phyloP scores from a whole-genome alignment of 2,113 vertebrate genomes.

The Takifugu bimaculatus region DNA sequence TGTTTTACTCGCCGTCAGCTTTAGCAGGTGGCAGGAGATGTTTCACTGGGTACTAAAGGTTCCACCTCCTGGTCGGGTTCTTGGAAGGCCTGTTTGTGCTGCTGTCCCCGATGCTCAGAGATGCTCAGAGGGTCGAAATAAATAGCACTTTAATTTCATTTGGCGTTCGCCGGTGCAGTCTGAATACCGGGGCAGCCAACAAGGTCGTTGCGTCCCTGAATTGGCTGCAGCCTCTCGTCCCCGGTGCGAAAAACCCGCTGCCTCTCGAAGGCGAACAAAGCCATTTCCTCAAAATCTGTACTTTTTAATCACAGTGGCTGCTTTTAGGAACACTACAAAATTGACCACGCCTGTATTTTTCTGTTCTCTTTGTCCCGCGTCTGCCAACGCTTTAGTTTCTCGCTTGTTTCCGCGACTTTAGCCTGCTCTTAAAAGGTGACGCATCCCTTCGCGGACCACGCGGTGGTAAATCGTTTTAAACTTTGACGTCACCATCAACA shows the following conservation, averaged over 20 bases:
- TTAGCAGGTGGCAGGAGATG: neutral
- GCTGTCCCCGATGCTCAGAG: conserved; percentile 1
- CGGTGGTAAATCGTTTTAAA: no score
- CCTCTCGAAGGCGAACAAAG: no score
- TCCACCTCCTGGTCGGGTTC: conserved; percentile 10
- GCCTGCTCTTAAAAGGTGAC: neutral
- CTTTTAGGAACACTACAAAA: no score
- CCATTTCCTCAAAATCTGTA: no score
- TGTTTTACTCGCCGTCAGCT: conserved; percentile 31
- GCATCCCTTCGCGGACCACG: no score
- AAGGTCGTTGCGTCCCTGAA: neutral
- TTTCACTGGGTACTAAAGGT: no score
- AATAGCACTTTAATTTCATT: conserved; percentile 67
- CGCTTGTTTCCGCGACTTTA: no score
- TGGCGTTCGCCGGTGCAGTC: conserved; percentile 34
- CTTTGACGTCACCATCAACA: no score
- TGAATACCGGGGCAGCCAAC: conserved; percentile 17
- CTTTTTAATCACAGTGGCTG: no score
- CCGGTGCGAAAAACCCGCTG: neutral
- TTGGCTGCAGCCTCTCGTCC: neutral
- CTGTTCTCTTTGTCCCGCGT: no score
- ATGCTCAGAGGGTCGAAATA: conserved; percentile 40
- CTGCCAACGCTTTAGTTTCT: no score
- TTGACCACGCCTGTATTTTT: no score
- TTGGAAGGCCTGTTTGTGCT: conserved; percentile 44